Evolutionary conservation across 2,797 vertebrate genomes (phyloP), one percentile per base, ranked within the genome.

Genomic region (Loris lydekkerianus): DNA sequence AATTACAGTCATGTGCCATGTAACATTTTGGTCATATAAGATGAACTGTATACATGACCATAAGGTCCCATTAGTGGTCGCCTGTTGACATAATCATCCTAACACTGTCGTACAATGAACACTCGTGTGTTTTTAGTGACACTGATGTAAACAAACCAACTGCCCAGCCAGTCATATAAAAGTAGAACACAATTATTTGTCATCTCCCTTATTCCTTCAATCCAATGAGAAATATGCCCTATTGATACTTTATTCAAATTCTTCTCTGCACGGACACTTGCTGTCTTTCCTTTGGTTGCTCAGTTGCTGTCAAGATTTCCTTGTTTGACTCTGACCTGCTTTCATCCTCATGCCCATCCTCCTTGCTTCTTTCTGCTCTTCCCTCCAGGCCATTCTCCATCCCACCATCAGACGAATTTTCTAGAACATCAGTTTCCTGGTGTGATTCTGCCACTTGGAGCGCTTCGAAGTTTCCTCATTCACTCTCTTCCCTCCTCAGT

Each of bases 231-330:
- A 83, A 53, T n/a, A 63, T n/a, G 10, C 67, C 23, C 49, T 23
- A 23, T 93, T 82, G 63, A 65, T 67, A 93, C 29, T 90, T 87
- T 25, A 82, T 82, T 82, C 53, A 63, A 76, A 86, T 77, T 89
- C 40, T 85, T 60, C 23, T 86, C 81, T 82, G 25, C 29, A 92
- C 18, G 61, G 60, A 46, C 34, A n/a, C 56, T 65, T 86, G 29
- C 37, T 86, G 37, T 53, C 49, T 73, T 49, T 85, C 49, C 58
- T 70, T 67, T 29, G 13, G 46, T 89, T 75, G 43, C 21, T 60
- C 53, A 25, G 14, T 58, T 40, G 61, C 87, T 63, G 21, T 87
- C 63, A 83, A 46, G n/a, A 10, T 40, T 61, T 49, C 58, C 82
- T 81, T 25, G 61, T 76, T 53, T 58, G 56, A 29, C 69, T 77